phyloP scores from a whole-genome alignment of 2,113 vertebrate genomes.

The Phyllostomus discolor region DNA sequence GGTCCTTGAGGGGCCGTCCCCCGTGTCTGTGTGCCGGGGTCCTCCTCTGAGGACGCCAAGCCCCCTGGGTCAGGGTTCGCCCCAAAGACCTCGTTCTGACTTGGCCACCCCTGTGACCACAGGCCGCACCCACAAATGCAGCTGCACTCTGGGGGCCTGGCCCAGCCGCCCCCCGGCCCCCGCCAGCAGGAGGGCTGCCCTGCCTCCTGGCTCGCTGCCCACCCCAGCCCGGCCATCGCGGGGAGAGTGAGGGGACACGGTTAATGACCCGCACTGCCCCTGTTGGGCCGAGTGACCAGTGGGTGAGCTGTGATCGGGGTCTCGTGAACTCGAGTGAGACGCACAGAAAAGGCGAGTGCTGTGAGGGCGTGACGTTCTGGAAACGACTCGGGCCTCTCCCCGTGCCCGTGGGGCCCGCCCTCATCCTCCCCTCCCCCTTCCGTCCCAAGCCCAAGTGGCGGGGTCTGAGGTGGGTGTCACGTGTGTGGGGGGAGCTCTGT shows the following conservation, averaged over 20 bases:
- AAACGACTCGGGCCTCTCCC: background rate
- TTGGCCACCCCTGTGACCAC: background rate
- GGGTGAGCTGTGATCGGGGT: slow-evolving; percentile 5
- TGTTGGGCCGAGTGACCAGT: background rate
- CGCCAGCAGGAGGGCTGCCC: slow-evolving; percentile 49
- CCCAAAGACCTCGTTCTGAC: fast-evolving
- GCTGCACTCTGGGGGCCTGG: background rate
- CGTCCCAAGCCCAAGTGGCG: too few species aligned
- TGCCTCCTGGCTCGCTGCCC: slow-evolving; percentile 61
- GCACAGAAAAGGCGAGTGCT: background rate
- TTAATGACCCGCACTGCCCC: background rate
- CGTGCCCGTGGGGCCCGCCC: too few species aligned
- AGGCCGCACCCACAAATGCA: background rate
- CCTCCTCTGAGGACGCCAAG: background rate
- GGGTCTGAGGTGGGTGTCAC: too few species aligned
- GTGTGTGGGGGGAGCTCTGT: too few species aligned
- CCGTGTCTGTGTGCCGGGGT: background rate
- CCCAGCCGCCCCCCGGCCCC: background rate
- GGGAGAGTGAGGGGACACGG: background rate
- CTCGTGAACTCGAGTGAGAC: slow-evolving; percentile 31
- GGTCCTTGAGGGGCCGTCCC: background rate
- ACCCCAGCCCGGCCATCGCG: background rate
- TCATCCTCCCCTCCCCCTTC: too few species aligned
- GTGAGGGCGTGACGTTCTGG: slow-evolving; percentile 31
- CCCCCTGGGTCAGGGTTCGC: fast-evolving